Base-by-base conservation (phyloP, 2,113 vertebrate species). In the Chlorodrepanis virens region DNA sequence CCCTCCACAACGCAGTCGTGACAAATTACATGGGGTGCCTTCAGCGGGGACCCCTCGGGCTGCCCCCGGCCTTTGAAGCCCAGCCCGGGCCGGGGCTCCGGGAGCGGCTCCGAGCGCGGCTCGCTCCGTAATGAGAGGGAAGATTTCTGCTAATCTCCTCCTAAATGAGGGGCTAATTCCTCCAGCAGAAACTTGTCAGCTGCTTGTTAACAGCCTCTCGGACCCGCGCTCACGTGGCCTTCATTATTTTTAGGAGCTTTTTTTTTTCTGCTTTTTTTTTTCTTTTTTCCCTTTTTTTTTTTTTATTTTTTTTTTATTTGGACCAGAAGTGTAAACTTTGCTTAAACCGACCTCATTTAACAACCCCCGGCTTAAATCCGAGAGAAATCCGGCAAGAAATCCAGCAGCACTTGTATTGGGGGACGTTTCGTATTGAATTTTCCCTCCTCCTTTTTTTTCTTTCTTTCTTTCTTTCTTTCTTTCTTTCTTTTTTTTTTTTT, bases 131-230 rank as follows among this genome's bases (percentile, higher is more conserved):
- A 96, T 92, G 94, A 97, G 97, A 78, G 72, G 69, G 97, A 97
- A 97, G 97, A 97, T 93, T 94, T 95, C 95, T 93, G 89, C 91
- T 98, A 98, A 98, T 98, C 98, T 97, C 47, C 71, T 60, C 77
- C 94, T 93, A 96, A 98, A 97, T 94, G 96, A 98, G 95, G 87
- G 93, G 84, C 97, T 98, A 98, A 98, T 97, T 98, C 97, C 84
- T 52, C 5, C 65, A 79, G 96, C 97, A 98, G 96, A 96, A 97
- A 95, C 96, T 98, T 98, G 98, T 98, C 98, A 98, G 97, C 97
- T 97, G 98, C 97, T 97, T 98, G 98, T 98, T 98, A 98, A 97
- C 97, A 97, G 97, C 92, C 95, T 61, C 96, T 96, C 27, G 14
- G 92, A 91, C 93, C 94, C 65, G 1, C 19, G 1, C 78, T 96